phyloP scores from a whole-genome alignment of 37 sponge, comb jelly and placozoan species.

The Theonella swinhoei region DNA sequence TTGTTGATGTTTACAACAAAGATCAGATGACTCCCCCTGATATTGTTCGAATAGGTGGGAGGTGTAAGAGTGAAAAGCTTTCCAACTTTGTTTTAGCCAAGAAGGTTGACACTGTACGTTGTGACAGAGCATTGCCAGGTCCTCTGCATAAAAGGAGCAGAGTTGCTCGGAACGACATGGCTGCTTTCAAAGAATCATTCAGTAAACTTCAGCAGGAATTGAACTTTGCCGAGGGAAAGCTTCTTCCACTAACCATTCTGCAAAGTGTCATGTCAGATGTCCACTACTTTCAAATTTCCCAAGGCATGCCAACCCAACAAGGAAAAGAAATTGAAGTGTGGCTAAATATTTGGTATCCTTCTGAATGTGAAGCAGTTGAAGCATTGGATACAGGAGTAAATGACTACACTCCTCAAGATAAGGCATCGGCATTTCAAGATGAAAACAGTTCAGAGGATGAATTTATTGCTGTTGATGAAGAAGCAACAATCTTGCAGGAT shows the following conservation, averaged over 20 bases:
- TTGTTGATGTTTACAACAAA: constrained; percentile 12
- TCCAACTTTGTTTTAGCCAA: constrained; percentile 43
- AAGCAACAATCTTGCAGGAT: constrained; percentile 27
- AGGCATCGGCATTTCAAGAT: no score
- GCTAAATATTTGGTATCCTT: constrained; percentile 64
- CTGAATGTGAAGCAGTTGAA: background rate
- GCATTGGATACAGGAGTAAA: background rate
- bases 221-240: background rate
- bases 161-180: background rate
- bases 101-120: background rate
- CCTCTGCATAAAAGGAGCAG: background rate
- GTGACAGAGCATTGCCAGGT: constrained; percentile 6
- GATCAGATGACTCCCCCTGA: constrained; percentile 50
- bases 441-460: constrained; percentile 1
- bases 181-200: background rate
- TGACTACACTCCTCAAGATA: no score
- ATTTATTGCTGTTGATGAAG: constrained; percentile 59
- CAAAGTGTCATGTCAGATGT: background rate
- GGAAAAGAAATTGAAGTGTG: constrained; percentile 65
- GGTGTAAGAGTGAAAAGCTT: constrained; percentile 79
- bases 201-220: no score
- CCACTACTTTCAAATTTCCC: constrained; percentile 11
- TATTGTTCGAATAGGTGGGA: constrained; percentile 87
- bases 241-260: constrained; percentile 3
- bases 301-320: background rate